phyloP scores from a whole-genome alignment of 2,888 invertebrate species.

The Trimorus sp. region DNA sequence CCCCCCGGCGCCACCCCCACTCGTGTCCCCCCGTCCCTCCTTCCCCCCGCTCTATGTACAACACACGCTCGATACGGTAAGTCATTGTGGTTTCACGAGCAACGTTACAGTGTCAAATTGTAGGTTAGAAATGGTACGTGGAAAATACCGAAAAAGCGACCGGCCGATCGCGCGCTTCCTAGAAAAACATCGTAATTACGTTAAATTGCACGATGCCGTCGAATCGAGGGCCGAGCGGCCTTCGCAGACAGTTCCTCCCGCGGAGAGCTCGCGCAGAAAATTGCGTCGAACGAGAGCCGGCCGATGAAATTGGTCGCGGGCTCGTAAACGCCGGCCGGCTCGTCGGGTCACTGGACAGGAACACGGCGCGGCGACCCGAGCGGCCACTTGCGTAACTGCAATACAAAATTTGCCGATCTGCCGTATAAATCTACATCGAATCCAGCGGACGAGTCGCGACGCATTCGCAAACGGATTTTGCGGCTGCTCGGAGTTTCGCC shows the following conservation, averaged over 20 bases:
- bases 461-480: too few species aligned
- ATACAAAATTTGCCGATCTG: too few species aligned
- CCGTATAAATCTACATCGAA: too few species aligned
- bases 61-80: neutral
- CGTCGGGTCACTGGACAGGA: too few species aligned
- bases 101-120: conserved; percentile 45
- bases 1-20: too few species aligned
- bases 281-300: conserved; percentile 39
- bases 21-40: too few species aligned
- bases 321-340: conserved; percentile 10
- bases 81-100: conserved; percentile 7
- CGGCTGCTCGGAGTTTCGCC: too few species aligned
- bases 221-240: conserved; percentile 67
- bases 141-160: conserved; percentile 57
- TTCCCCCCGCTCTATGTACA: neutral
- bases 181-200: conserved; percentile 70
- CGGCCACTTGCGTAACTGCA: too few species aligned
- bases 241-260: conserved; percentile 46
- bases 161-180: conserved; percentile 67
- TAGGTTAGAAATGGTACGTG: conserved; percentile 27
- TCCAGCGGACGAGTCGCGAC: too few species aligned
- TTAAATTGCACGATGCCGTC: conserved; percentile 77
- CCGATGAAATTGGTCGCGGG: conserved; percentile 12
- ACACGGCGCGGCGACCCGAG: too few species aligned
- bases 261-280: conserved; percentile 47